These are phyloP conservation scores for Urocyon cinereoargenteus DNA, from an alignment of 2,797 vertebrate genomes.

Conservation along the genomic window DNA sequence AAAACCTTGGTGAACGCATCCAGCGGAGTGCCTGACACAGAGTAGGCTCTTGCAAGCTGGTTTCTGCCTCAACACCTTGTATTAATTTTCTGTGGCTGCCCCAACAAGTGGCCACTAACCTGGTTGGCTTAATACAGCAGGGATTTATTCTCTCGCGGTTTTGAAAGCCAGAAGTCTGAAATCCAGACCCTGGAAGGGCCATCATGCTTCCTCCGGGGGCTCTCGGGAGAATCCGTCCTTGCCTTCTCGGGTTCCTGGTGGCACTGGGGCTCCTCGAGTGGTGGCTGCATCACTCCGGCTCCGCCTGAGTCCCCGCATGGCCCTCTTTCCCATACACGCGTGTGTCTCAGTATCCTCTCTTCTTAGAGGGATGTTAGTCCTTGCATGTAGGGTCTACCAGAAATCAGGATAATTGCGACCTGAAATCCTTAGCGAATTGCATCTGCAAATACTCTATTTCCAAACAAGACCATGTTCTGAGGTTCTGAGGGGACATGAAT, in stretches of 20 bases:
- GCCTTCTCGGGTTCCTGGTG: not conserved
- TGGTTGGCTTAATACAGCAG: accelerated
- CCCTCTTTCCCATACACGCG: not conserved
- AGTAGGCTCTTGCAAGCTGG: not conserved
- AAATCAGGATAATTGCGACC: not conserved
- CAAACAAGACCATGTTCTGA: not conserved
- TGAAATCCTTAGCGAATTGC: not conserved
- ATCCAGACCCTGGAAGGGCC: accelerated
- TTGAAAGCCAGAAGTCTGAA: not conserved
- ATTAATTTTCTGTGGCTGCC: not conserved
- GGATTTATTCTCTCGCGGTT: accelerated
- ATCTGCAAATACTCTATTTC: not conserved
- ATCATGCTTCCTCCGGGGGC: accelerated
- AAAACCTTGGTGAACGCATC: not conserved
- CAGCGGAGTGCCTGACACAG: not conserved
- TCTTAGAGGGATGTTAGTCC: not conserved
- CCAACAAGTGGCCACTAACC: not conserved
- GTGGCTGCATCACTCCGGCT: not conserved
- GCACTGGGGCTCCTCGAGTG: not conserved
- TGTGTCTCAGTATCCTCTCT: not conserved
- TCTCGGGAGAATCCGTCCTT: not conserved
- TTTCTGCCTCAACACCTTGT: not conserved
- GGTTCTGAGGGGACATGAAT: not conserved
- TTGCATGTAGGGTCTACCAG: not conserved
- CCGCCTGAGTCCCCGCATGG: accelerated